phyloP scores from a whole-genome alignment of 2,888 invertebrate species.

The Ecdyonurus torrentis region DNA sequence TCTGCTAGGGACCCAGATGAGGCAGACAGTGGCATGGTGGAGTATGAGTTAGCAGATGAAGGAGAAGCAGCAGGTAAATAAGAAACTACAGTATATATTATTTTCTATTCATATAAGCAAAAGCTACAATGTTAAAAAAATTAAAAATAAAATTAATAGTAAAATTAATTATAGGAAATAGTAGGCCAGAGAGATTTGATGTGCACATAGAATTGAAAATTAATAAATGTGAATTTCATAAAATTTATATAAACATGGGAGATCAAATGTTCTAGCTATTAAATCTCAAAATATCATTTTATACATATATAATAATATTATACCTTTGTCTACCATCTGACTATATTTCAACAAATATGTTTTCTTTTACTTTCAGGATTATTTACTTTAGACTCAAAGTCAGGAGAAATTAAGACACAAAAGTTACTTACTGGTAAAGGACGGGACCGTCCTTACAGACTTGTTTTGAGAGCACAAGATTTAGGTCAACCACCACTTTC shows the following conservation, averaged over 20 bases:
- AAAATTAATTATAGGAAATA: too few species aligned
- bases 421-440: conserved; percentile 56
- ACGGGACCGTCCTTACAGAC: conserved; percentile 50
- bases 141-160: too few species aligned
- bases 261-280: too few species aligned
- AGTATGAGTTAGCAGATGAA: conserved; percentile 54
- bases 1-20: conserved; percentile 62
- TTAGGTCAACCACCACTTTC: conserved; percentile 38
- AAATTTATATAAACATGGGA: too few species aligned
- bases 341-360: not conserved
- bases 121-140: too few species aligned
- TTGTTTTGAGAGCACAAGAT: conserved; percentile 51
- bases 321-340: not conserved
- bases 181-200: too few species aligned
- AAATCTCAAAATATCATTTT: not conserved
- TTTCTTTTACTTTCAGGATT: conserved; percentile 30
- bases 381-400: conserved; percentile 44
- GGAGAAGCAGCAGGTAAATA: conserved; percentile 49
- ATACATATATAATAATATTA: not conserved
- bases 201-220: too few species aligned
- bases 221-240: too few species aligned
- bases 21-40: conserved; percentile 50
- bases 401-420: conserved; percentile 49
- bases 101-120: too few species aligned
- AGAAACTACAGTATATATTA: too few species aligned